These are phyloP conservation scores for Microplitis manilae DNA, from an alignment of 2,888 invertebrate species.

Conservation along the genomic window DNA sequence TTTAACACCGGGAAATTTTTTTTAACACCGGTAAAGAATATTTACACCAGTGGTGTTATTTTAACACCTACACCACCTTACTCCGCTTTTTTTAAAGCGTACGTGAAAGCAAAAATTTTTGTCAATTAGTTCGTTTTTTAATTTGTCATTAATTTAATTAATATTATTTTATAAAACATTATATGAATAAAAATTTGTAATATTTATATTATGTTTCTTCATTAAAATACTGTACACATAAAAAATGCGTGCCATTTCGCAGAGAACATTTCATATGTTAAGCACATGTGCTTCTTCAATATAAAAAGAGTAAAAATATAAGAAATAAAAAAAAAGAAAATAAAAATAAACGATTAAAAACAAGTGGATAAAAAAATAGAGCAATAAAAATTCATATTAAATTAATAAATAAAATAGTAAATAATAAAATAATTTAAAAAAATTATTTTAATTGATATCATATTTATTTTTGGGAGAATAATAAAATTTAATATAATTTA, in stretches of 20 bases:
- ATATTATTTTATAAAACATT: neutral
- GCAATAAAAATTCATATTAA: neutral
- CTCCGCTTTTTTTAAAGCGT: too few species aligned
- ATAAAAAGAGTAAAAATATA: neutral
- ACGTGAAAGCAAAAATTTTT: too few species aligned
- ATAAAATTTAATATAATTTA: slow-evolving; percentile 11
- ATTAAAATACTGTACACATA: neutral
- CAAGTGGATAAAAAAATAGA: neutral
- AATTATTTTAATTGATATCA: neutral
- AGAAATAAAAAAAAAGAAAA: neutral
- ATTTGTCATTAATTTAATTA: too few species aligned
- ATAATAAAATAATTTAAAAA: neutral
- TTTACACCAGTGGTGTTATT: too few species aligned
- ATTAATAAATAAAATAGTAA: neutral
- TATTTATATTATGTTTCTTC: neutral
- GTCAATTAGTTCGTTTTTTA: too few species aligned
- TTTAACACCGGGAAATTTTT: too few species aligned
- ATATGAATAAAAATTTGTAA: neutral
- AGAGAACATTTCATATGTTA: neutral
- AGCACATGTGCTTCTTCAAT: neutral
- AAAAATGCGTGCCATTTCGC: neutral
- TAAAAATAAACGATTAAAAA: neutral
- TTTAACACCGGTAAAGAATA: too few species aligned
- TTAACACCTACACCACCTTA: too few species aligned
- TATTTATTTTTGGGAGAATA: neutral